Base-by-base conservation (phyloP, 2,113 vertebrate genomes). In the Alexandromys fortis region DNA sequence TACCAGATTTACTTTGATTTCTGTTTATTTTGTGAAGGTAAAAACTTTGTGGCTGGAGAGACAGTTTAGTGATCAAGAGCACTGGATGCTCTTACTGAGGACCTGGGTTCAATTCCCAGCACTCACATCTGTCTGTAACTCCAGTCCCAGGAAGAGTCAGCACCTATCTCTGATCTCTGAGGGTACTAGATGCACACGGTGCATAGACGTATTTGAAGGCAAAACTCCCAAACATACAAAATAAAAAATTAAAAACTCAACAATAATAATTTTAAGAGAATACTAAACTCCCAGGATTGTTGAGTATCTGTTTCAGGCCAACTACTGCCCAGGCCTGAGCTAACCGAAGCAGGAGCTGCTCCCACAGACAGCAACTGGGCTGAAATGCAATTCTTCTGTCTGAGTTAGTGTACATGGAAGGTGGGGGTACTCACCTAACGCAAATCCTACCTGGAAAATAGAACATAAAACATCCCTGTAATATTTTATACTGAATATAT, bases 1-100 rank as follows among this genome's bases (percentile, higher is more conserved):
- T 19, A 67, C 83, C 58, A 73, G 45, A 49, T 94, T 93, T 87
- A 94, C 82, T 90, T 90, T 35, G 49, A 55, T 79, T 96, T 94
- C 90, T 9, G 38, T 94, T 85, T 86, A 73, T 94, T 76, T 94
- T 65, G 67, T 83, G 61, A 65, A 95, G 78, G 67, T 85, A 73
- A 89, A 86, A 90, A 47, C 9, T 89, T 58, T 58, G 52, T 24
- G n/a, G n/a, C 81, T 83, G 55, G 24, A 83, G 26, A 38, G 52
- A 55, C n/a, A 35, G 21, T n/a, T 83, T 13, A 42, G 24, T 83
- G 24, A 61, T 28, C 26, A 26, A 61, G n/a, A 63, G 6, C 75
- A 63, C n/a, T 42, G n/a, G 38, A 30, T 63, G 26, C 13, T 17
- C 79, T 83, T 63, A 7, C 79, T 38, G 13, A 83, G n/a, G n/a